Conservation (phyloP, 1,140 invertebrate species). For the Neodiprion lecontei region DNA sequence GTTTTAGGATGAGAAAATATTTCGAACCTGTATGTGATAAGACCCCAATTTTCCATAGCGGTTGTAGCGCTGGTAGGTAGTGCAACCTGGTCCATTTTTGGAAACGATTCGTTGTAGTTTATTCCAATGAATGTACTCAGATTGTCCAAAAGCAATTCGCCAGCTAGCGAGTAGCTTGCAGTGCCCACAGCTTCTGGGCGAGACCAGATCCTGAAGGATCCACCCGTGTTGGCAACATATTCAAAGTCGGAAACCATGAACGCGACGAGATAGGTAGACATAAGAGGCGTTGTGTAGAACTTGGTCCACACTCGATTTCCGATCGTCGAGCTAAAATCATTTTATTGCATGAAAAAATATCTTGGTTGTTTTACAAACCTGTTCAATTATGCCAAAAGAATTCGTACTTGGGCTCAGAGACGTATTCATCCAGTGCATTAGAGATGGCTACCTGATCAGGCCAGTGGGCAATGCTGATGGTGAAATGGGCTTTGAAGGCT, state of each 20-base stretch:
- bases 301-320: slow-evolving; percentile 12
- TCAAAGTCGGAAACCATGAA: slow-evolving; percentile 76
- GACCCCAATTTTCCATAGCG: slow-evolving; percentile 89
- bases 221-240: slow-evolving; percentile 37
- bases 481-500: slow-evolving; percentile 75
- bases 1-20: not conserved
- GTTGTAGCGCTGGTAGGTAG: slow-evolving; percentile 80
- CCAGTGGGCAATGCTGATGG: slow-evolving; percentile 67
- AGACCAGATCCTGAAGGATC: slow-evolving; percentile 67
- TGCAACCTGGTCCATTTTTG: slow-evolving; percentile 73
- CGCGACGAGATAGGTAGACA: slow-evolving; percentile 77
- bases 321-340: not conserved
- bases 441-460: slow-evolving; percentile 60
- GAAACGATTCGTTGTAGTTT: slow-evolving; percentile 40
- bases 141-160: slow-evolving; percentile 61
- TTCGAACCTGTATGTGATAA: slow-evolving; percentile 72
- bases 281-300: slow-evolving; percentile 66
- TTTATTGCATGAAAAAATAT: not conserved
- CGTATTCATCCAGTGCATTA: slow-evolving; percentile 64
- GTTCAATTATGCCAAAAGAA: not conserved
- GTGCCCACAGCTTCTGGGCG: slow-evolving; percentile 69
- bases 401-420: slow-evolving; percentile 9
- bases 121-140: slow-evolving; percentile 62
- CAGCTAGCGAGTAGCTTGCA: slow-evolving; percentile 64
- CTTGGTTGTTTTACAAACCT: not conserved